Conservation (phyloP, 1,140 invertebrate species). For the Caenorhabditis latens region DNA sequence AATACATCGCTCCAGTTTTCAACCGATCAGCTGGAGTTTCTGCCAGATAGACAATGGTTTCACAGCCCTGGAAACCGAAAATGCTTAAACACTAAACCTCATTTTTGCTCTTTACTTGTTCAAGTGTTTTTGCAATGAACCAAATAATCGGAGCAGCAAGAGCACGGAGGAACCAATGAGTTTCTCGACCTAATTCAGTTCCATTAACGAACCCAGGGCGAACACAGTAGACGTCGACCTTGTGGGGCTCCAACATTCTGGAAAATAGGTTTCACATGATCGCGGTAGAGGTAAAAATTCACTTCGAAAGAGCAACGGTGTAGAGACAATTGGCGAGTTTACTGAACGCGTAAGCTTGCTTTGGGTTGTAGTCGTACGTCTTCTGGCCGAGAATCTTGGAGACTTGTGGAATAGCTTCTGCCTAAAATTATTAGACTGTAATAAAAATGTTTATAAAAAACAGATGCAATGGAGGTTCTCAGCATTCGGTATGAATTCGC, state of each 20-base stretch:
- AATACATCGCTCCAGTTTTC: slow-evolving; percentile 51
- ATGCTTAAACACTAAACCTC: not conserved
- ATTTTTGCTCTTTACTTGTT: not conserved
- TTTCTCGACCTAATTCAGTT: slow-evolving; percentile 64
- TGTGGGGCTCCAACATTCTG: slow-evolving; percentile 49
- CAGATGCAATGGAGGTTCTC: no score
- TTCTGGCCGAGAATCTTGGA: slow-evolving; percentile 53
- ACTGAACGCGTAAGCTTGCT: slow-evolving; percentile 62
- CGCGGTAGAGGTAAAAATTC: not conserved
- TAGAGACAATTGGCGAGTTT: slow-evolving; percentile 65
- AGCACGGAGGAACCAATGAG: slow-evolving; percentile 59
- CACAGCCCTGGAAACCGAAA: slow-evolving; percentile 29
- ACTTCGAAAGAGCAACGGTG: slow-evolving; percentile 58
- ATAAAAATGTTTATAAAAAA: not conserved
- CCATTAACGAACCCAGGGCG: slow-evolving; percentile 60
- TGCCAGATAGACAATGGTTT: slow-evolving; percentile 42
- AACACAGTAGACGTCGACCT: slow-evolving; percentile 55
- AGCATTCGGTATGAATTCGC: not conserved
- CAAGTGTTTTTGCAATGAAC: slow-evolving; percentile 48
- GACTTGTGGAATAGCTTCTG: slow-evolving; percentile 5
- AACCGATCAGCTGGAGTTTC: not conserved
- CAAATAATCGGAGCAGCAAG: slow-evolving; percentile 64
- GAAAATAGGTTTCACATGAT: not conserved
- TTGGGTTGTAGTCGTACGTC: slow-evolving; percentile 54
- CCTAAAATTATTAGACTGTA: no score